Conservation (phyloP, 2,888 invertebrate genomes). For the Polia nebulosa region DNA sequence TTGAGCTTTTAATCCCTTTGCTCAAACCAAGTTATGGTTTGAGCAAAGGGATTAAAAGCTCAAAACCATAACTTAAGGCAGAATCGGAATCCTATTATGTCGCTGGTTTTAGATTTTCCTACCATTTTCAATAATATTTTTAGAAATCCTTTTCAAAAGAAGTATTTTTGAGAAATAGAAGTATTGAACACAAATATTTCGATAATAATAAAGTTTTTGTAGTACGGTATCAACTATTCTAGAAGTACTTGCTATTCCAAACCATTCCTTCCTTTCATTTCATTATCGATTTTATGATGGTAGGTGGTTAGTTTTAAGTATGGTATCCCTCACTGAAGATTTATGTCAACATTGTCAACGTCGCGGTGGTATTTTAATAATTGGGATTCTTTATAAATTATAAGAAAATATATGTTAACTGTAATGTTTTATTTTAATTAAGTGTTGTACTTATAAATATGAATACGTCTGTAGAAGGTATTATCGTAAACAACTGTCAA, state of each 20-base stretch:
- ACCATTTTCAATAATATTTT: neutral
- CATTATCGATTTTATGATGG: constrained; percentile 17
- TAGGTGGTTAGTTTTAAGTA: constrained; percentile 6
- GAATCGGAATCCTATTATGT: neutral
- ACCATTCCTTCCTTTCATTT: too few species aligned
- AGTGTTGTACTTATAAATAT: constrained; percentile 72
- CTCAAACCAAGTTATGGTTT: too few species aligned
- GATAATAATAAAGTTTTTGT: too few species aligned
- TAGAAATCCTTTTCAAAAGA: neutral
- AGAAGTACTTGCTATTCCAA: too few species aligned
- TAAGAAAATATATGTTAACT: constrained; percentile 55
- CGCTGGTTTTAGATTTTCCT: neutral
- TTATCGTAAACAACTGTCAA: constrained; percentile 85
- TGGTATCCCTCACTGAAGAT: constrained; percentile 55
- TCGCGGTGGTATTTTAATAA: constrained; percentile 64
- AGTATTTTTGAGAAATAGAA: neutral
- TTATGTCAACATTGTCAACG: constrained; percentile 66
- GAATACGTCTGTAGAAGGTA: constrained; percentile 82
- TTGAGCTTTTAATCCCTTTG: too few species aligned
- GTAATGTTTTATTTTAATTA: constrained; percentile 71
- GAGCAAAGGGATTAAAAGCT: too few species aligned
- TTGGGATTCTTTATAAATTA: constrained; percentile 29
- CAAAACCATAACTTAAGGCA: too few species aligned
- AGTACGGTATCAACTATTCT: too few species aligned
- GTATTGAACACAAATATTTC: too few species aligned